Conservation (phyloP, 1,140 invertebrate species). For the Drosophila melanogaster region DNA sequence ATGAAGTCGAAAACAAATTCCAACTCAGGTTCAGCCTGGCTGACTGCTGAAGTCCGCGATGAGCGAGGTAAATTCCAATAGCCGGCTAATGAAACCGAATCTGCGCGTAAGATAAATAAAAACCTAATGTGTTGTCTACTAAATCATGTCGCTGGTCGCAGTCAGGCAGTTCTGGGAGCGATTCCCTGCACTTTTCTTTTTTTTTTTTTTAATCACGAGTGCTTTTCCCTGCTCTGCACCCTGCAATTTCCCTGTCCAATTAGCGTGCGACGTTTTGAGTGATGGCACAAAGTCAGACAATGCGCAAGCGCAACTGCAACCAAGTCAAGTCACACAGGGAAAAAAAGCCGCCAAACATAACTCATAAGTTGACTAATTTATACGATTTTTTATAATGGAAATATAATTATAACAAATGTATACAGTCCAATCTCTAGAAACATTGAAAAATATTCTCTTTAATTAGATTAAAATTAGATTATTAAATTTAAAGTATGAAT, state of each 20-base stretch:
- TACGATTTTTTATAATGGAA: background rate
- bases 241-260: constrained; percentile 78
- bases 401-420: too few relatives aligned
- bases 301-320: constrained; percentile 64
- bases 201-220: background rate
- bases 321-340: background rate
- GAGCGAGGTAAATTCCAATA: constrained; percentile 32
- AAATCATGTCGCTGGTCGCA: constrained; percentile 58
- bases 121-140: constrained; percentile 71
- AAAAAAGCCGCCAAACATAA: background rate
- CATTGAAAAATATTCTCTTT: too few relatives aligned
- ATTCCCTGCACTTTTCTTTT: constrained; percentile 2
- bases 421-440: too few relatives aligned
- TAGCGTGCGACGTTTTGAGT: constrained; percentile 81
- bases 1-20: constrained; percentile 78
- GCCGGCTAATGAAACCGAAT: constrained; percentile 69
- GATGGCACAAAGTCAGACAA: constrained; percentile 78
- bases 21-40: constrained; percentile 38
- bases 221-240: constrained; percentile 18
- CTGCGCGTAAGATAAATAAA: constrained; percentile 76
- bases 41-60: constrained; percentile 49
- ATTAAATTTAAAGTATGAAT: too few relatives aligned
- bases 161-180: constrained; percentile 16
- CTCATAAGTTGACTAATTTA: background rate
- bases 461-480: too few relatives aligned